Base-by-base conservation (phyloP, 1,140 invertebrate species). In the Diploscapter pachys region DNA sequence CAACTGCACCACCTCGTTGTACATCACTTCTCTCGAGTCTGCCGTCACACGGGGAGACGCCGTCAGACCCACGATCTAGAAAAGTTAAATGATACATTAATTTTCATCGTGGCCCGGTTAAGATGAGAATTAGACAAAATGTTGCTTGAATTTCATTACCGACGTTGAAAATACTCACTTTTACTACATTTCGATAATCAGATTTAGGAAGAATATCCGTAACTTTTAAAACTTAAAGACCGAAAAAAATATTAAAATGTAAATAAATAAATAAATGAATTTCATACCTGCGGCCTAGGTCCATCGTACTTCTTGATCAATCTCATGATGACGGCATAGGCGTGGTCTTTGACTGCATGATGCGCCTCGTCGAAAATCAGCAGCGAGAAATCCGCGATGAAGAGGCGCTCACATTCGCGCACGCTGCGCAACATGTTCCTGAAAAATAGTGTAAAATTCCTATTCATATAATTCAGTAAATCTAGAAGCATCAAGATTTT, bases 291-390 rank as follows among this genome's bases (percentile, higher is more conserved):
- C 31, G 57, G 57, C 57, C 31, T 59, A 3, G 59, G 71, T 48
- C 65, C 61, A 3, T 72, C 71, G 50, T 64, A 74, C 53, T 68
- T 61, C 9, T 61, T 56, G 13, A 74, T 64, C 6, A 64, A 48
- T 52, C 61, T 56, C n/a, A 57, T 74, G 50, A 74, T 68, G 2
- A 5, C 11, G 3, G 62, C 64, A 50, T 74, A 74, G 48, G 64
- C 52, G 53, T 74, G 73, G 50, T 52, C 52, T 55, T 53, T 13
- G 53, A 59, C 61, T 5, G 57, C 31, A 52, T 79, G 65, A 56
- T 79, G 78, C 3, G 68, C 61, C 72, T 79, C 78, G 61, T 79
- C 78, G 59, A 79, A 75, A 50, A 79, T 71, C 31, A 79, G 65
- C 64, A 79, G 57, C 3, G 78, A 74, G 65, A 79, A 73, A 52